phyloP scores from a whole-genome alignment of 2,888 invertebrate species.

The Drosophila nr. perissopoda region DNA sequence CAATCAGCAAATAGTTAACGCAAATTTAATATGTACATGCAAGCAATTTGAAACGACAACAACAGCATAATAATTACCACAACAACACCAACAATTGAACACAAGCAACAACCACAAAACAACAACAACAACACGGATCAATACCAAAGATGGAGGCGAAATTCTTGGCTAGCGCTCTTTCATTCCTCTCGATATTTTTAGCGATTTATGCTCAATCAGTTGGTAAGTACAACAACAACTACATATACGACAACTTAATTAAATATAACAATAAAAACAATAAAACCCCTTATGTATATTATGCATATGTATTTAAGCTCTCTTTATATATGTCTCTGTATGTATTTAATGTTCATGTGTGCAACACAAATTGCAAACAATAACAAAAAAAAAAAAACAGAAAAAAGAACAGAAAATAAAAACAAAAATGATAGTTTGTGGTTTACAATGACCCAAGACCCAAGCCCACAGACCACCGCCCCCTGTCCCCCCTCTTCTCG shows the following conservation, averaged over 20 bases:
- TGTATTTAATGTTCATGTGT: conserved; percentile 24
- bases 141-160: conserved; percentile 85
- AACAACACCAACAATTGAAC: conserved; percentile 53
- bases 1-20: conserved; percentile 67
- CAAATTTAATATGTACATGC: conserved; percentile 61
- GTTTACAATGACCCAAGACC: conserved; percentile 24
- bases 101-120: conserved; percentile 43
- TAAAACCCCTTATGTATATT: conserved; percentile 10
- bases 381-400: conserved; percentile 34
- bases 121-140: conserved; percentile 80
- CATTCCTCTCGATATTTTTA: conserved; percentile 85
- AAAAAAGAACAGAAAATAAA: conserved; percentile 5
- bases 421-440: conserved; percentile 33
- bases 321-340: conserved; percentile 30
- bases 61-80: conserved; percentile 39
- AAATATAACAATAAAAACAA: conserved; percentile 16
- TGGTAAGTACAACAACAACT: conserved; percentile 77
- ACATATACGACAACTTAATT: conserved; percentile 9
- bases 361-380: conserved; percentile 57
- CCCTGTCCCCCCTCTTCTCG: not conserved
- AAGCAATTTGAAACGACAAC: conserved; percentile 58
- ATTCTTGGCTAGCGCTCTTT: conserved; percentile 84
- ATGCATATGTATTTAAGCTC: conserved; percentile 47
- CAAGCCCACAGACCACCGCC: not conserved
- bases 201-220: conserved; percentile 84